Percentiles rank a stretch among this genome's conserved stretches.
Evolutionary conservation across 1,140 invertebrate species (phyloP).

Genomic region (Ceratitis capitata): DNA sequence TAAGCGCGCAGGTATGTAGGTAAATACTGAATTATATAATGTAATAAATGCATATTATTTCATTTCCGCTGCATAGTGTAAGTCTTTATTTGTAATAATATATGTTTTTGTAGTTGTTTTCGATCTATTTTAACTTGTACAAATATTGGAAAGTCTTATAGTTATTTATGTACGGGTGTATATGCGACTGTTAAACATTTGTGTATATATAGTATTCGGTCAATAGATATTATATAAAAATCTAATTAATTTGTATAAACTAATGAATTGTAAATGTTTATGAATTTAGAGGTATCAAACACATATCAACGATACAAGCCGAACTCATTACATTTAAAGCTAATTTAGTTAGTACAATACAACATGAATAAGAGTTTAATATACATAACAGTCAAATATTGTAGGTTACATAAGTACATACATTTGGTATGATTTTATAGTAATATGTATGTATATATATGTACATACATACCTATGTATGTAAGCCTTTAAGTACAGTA

Average conservation of each 20-base stretch:
- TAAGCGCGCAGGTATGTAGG: background rate
- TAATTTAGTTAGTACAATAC: background rate
- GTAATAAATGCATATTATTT: slow-evolving; percentile 26
- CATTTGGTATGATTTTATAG: background rate
- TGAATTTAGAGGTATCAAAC: slow-evolving; percentile 20
- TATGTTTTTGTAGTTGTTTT: too few relatives aligned
- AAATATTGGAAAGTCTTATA: background rate
- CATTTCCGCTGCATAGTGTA: slow-evolving; percentile 1
- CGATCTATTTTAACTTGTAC: background rate
- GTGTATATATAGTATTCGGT: background rate
- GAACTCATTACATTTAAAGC: slow-evolving; percentile 12
- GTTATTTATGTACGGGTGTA: background rate
- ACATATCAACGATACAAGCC: background rate
- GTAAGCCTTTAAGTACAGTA: background rate
- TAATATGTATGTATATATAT: background rate
- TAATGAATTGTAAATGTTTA: background rate
- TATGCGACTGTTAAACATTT: background rate
- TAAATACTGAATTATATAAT: background rate
- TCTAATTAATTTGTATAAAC: background rate
- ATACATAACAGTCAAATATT: too few relatives aligned
- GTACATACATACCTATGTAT: background rate
- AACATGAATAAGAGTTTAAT: background rate
- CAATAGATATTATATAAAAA: background rate
- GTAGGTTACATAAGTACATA: background rate
- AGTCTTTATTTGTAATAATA: slow-evolving; percentile 12